phyloP scores from a whole-genome alignment of 2,797 vertebrate species.

The Manis pentadactyla region DNA sequence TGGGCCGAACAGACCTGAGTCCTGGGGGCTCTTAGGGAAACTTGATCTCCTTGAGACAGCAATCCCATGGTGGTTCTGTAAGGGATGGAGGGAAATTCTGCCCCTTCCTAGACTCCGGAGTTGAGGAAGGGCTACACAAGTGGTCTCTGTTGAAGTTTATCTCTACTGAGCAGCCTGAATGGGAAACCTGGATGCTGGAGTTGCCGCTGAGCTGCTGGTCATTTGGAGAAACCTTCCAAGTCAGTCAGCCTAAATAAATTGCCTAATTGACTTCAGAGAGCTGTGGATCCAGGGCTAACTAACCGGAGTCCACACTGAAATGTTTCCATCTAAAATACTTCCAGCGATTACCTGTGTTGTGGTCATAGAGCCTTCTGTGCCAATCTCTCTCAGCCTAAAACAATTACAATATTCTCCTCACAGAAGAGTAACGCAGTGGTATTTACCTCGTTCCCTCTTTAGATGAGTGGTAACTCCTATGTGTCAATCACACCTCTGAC shows the following conservation, averaged over 20 bases:
- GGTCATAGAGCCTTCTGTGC: not conserved
- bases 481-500: not conserved
- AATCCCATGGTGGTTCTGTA: not conserved
- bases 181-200: not conserved
- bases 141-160: not conserved
- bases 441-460: not conserved
- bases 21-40: not conserved
- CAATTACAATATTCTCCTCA: not conserved
- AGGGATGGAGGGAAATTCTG: not conserved
- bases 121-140: not conserved
- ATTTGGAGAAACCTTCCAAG: not conserved
- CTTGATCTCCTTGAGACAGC: not conserved
- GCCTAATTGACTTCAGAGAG: not conserved
- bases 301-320: not conserved
- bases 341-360: rapidly evolving
- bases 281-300: not conserved
- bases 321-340: not conserved
- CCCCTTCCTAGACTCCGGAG: not conserved
- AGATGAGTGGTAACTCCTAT: not conserved
- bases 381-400: not conserved
- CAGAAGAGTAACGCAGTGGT: not conserved
- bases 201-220: not conserved
- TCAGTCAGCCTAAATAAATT: not conserved
- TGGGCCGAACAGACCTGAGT: not conserved
- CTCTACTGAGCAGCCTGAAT: not conserved